Base-by-base conservation (phyloP, 2,888 invertebrate genomes). In the Athalia circularis region DNA sequence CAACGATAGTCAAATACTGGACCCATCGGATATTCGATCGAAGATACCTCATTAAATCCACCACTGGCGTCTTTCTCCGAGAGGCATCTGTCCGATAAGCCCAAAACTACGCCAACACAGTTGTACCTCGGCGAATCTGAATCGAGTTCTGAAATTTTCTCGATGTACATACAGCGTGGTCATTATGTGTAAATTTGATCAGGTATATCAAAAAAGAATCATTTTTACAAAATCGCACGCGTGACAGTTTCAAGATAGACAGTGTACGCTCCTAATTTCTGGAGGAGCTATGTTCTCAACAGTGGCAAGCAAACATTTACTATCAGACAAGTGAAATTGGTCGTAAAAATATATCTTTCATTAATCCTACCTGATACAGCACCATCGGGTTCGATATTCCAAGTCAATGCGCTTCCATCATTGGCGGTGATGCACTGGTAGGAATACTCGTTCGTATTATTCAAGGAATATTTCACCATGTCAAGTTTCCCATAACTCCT, bases 1-100 rank as follows among this genome's bases (percentile, higher is more conserved):
- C 87, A 88, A 68, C 86, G 83, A 47, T 67, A 80, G 65, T 88
- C 86, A 4, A 81, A 79, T 13, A 87, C 83, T 0, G 85, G 85
- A n/a, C 82, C 82, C 82, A 85, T 83, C 2, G 85, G 83, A 5
- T 65, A 77, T 0, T 48, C 8, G 0, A 79, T 0, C 3, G 82
- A 85, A 62, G 76, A 74, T 1, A 77, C 80, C 0, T 81, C n/a
- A 3, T 5, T 74, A 87, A 88, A 88, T 29, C 2, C 29, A 5
- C 72, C 0, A 8, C 9, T 13, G 0, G 45, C 8, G 52, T 3
- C 43, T 1, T 0, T 9, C 83, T 29, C 4, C 15, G 13, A 11
- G 13, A 7, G 6, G 6, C 7, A 11, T 15, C 1, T 4, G 13
- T 15, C 0, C n/a, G 29, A 48, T 2, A 11, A 48, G 1, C 9